Conservation (phyloP, 1,140 invertebrate species). For the Gonioctena quinquepunctata region DNA sequence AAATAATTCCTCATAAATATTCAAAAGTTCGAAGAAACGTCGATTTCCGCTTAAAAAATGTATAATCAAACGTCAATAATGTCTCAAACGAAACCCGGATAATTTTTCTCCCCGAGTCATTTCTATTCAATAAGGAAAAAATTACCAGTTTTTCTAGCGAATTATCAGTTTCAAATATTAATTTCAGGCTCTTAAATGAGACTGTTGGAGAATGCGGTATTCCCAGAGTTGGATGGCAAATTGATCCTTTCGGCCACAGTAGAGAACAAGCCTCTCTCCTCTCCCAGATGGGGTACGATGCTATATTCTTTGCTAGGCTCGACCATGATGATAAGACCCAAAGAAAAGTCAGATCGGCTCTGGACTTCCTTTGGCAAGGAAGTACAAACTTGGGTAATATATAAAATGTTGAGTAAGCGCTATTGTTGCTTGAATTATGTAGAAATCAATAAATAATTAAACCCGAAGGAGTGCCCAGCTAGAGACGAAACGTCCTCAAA, state of each 20-base stretch:
- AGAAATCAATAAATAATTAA: too few species aligned
- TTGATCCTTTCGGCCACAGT: constrained; percentile 76
- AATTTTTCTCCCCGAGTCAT: too few species aligned
- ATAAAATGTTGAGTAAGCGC: constrained; percentile 7
- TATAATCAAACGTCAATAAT: too few species aligned
- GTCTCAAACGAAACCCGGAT: too few species aligned
- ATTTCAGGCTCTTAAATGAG: constrained; percentile 49
- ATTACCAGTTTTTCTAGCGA: too few species aligned
- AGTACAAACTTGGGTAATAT: constrained; percentile 62
- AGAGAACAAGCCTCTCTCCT: constrained; percentile 70
- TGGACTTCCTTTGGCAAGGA: constrained; percentile 79
- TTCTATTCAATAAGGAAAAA: too few species aligned
- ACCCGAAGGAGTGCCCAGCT: too few species aligned
- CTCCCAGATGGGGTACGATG: constrained; percentile 72
- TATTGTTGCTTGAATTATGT: not conserved
- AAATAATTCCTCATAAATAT: too few species aligned
- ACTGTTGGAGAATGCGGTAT: constrained; percentile 68
- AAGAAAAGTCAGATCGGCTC: constrained; percentile 64
- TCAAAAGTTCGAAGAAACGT: too few species aligned
- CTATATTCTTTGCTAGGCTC: constrained; percentile 73
- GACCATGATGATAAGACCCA: constrained; percentile 74
- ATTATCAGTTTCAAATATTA: too few species aligned
- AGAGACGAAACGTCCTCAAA: too few species aligned
- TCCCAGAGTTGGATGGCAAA: constrained; percentile 74
- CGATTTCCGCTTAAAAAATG: too few species aligned